Percentiles rank a stretch among this genome's conserved stretches.
phyloP scores from a whole-genome alignment of 1,140 invertebrate genomes.

The Pantala flavescens region DNA sequence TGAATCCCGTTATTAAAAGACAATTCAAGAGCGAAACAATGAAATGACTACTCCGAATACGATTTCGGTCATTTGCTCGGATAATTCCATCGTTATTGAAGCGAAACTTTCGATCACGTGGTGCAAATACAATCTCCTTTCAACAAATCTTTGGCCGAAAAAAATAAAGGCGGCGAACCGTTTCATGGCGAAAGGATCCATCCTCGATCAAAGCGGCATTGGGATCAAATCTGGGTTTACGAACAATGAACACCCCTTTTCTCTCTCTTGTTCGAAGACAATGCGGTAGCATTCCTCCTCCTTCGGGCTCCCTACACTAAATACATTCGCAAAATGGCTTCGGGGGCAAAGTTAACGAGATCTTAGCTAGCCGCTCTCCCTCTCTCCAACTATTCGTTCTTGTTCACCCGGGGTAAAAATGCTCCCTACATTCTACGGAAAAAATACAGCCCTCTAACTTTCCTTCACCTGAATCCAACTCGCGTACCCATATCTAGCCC shows the following conservation, averaged over 20 bases:
- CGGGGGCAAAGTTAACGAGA: background rate
- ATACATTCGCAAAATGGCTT: background rate
- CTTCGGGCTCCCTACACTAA: background rate
- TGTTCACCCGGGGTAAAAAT: background rate
- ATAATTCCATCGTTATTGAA: too few species aligned
- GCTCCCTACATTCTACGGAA: background rate
- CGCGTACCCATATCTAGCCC: background rate
- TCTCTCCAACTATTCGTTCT: background rate
- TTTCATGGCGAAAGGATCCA: background rate
- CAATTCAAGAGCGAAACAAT: too few species aligned
- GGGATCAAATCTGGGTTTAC: slow-evolving; percentile 8
- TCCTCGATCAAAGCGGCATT: background rate
- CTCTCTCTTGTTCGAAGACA: slow-evolving; percentile 23
- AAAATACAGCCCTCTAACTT: too few species aligned
- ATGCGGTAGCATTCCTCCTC: slow-evolving; percentile 8
- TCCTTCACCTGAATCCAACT: too few species aligned
- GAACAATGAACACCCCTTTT: background rate
- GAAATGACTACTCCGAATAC: too few species aligned
- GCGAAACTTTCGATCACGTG: too few species aligned
- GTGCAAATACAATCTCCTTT: too few species aligned
- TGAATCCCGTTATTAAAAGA: too few species aligned
- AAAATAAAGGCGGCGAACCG: too few species aligned
- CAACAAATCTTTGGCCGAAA: too few species aligned
- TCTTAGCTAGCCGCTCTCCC: slow-evolving; percentile 6
- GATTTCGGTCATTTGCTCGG: too few species aligned